Evolutionary conservation across 2,888 invertebrate species (phyloP).

Genomic region (Stenurella melanura): DNA sequence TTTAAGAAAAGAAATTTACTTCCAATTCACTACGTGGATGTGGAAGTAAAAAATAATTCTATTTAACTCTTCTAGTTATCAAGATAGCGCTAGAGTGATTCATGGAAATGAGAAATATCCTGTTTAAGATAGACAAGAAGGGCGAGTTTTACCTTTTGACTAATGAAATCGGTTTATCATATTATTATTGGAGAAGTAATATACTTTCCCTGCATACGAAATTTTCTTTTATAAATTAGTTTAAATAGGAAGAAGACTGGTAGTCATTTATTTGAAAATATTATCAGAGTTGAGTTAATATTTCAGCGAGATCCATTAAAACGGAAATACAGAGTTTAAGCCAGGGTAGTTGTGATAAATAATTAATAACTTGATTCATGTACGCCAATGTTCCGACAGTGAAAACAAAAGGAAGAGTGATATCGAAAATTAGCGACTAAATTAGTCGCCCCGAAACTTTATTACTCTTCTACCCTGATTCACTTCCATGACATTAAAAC

Average conservation of each 20-base stretch:
- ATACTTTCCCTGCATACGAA: background rate
- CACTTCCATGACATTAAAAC: background rate
- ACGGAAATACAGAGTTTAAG: constrained; percentile 46
- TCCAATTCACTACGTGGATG: too few relatives aligned
- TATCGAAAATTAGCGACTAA: constrained; percentile 36
- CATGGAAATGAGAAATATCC: background rate
- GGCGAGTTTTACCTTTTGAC: background rate
- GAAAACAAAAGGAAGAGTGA: constrained; percentile 35
- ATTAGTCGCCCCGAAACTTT: constrained; percentile 23
- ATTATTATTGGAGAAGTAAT: background rate
- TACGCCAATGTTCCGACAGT: constrained; percentile 37
- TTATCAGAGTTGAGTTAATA: constrained; percentile 15
- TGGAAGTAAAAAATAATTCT: too few relatives aligned
- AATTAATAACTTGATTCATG: constrained; percentile 52
- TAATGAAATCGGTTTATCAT: constrained; percentile 3
- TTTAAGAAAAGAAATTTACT: too few relatives aligned
- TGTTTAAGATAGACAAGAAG: background rate
- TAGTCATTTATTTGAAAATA: constrained; percentile 10
- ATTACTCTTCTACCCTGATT: constrained; percentile 9
- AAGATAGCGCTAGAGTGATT: too few relatives aligned
- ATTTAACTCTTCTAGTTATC: too few relatives aligned
- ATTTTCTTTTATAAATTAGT: constrained; percentile 7
- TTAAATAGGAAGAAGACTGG: background rate
- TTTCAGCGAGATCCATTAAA: constrained; percentile 25
- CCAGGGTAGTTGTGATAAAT: constrained; percentile 41